A percentile compares a stretch with the other conserved stretches of the same genome.
Evolutionary conservation across 2,888 invertebrate species (phyloP).

Genomic region (Pristionchus arcanus): DNA sequence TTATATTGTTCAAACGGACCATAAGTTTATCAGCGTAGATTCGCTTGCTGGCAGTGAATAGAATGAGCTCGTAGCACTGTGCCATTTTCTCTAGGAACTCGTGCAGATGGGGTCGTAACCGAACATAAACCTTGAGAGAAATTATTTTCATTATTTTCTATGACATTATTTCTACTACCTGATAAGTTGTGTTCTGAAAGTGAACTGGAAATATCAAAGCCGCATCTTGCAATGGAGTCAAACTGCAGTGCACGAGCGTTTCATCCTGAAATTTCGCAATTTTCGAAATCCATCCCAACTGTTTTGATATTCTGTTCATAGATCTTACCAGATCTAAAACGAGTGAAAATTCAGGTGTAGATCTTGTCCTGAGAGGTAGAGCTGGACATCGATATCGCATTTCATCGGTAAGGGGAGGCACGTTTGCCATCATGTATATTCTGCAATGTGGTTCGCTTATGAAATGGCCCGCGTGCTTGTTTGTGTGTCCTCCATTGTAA

Average conservation of each 20-base stretch:
- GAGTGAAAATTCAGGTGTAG: constrained; percentile 90
- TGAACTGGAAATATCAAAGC: constrained; percentile 93
- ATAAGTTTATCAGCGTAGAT: constrained; percentile 95
- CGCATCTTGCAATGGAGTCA: constrained; percentile 92
- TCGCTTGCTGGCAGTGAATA: constrained; percentile 95
- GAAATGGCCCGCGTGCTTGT: background rate
- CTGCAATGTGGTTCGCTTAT: constrained; percentile 67
- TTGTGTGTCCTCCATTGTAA: background rate
- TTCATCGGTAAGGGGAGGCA: constrained; percentile 89
- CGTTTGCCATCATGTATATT: constrained; percentile 92
- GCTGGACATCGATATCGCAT: constrained; percentile 84
- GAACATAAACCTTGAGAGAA: constrained; percentile 85
- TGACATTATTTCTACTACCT: constrained; percentile 78
- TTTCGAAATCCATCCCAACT: background rate
- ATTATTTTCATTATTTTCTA: background rate
- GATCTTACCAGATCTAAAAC: constrained; percentile 88
- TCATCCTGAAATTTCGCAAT: constrained; percentile 85
- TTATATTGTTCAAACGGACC: constrained; percentile 62
- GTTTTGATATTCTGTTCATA: background rate
- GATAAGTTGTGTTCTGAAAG: constrained; percentile 92
- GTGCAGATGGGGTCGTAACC: constrained; percentile 92
- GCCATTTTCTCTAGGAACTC: constrained; percentile 94
- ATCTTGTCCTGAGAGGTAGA: constrained; percentile 91
- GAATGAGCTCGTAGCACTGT: constrained; percentile 91
- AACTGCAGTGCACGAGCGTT: constrained; percentile 94